phyloP scores from a whole-genome alignment of 2,113 vertebrate genomes.

The Thymallus thymallus region DNA sequence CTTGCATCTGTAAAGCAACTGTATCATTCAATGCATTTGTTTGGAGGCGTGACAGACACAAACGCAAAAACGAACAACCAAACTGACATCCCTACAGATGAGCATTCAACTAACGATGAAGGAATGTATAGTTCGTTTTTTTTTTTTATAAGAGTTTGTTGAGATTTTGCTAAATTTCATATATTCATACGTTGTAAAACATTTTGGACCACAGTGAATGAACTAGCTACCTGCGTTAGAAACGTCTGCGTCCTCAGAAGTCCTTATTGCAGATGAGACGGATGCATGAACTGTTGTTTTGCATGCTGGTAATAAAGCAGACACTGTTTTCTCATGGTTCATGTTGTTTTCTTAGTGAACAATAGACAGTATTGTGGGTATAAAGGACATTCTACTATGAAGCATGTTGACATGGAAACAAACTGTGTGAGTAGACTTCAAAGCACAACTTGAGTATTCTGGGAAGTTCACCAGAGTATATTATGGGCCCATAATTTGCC shows the following conservation, averaged over 20 bases:
- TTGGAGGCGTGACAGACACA: conserved; percentile 54
- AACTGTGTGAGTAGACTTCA: conserved; percentile 53
- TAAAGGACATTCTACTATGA: conserved; percentile 40
- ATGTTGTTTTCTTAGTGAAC: conserved; percentile 70
- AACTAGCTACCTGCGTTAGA: conserved; percentile 76
- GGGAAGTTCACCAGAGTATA: conserved; percentile 35
- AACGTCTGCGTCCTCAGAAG: conserved; percentile 72
- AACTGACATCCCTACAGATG: conserved; percentile 76
- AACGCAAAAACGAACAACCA: conserved; percentile 35
- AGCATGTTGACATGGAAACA: conserved; percentile 52
- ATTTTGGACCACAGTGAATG: conserved; percentile 82
- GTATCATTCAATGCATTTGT: conserved; percentile 76
- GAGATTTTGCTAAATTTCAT: conserved; percentile 95
- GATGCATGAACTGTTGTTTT: conserved; percentile 91
- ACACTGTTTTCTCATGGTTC: conserved; percentile 72
- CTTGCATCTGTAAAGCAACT: conserved; percentile 74
- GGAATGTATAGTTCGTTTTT: conserved; percentile 72
- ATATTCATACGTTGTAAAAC: conserved; percentile 89
- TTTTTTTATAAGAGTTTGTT: conserved; percentile 88
- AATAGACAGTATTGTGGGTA: conserved; percentile 19
- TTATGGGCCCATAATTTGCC: conserved; percentile 14
- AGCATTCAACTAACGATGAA: conserved; percentile 77
- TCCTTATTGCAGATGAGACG: conserved; percentile 75
- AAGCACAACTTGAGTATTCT: conserved; percentile 53
- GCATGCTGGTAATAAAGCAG: conserved; percentile 86